Percentiles rank a stretch among this genome's conserved stretches.
phyloP scores from a whole-genome alignment of 2,113 vertebrate genomes.

The Suncus etruscus region DNA sequence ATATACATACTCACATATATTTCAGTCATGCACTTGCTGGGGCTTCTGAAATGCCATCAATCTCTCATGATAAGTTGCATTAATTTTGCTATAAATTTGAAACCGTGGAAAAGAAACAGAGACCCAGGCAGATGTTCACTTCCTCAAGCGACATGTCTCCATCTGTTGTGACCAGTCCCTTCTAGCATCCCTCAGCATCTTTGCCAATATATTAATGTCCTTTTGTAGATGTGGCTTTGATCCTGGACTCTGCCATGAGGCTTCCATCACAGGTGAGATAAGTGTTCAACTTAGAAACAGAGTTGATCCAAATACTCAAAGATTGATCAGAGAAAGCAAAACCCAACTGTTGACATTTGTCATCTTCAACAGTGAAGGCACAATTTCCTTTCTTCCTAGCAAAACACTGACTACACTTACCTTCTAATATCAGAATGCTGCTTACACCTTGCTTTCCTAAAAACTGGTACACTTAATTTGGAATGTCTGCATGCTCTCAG shows the following conservation, averaged over 20 bases:
- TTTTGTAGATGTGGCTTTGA: conserved; percentile 19
- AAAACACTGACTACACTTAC: neutral
- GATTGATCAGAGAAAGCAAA: neutral
- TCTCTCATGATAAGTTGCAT: conserved; percentile 27
- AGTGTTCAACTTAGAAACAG: neutral
- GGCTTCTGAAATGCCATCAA: conserved; percentile 14
- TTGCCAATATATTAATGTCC: conserved; percentile 40
- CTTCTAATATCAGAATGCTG: neutral
- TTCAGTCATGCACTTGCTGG: neutral
- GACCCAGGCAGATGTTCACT: conserved; percentile 42
- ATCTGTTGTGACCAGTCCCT: conserved; percentile 58
- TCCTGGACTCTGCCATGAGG: neutral
- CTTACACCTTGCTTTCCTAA: neutral
- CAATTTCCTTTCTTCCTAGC: neutral
- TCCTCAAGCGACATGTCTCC: neutral
- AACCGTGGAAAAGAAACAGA: neutral
- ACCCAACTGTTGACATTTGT: neutral
- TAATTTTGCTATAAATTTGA: conserved; percentile 56
- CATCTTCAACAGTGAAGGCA: neutral
- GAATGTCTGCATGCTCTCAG: neutral
- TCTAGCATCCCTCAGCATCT: neutral
- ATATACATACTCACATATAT: neutral
- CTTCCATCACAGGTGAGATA: neutral
- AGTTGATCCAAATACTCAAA: neutral
- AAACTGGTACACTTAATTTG: too few species aligned